Conservation (phyloP, 2,888 invertebrate genomes). For the Melinopterus prodromus region DNA sequence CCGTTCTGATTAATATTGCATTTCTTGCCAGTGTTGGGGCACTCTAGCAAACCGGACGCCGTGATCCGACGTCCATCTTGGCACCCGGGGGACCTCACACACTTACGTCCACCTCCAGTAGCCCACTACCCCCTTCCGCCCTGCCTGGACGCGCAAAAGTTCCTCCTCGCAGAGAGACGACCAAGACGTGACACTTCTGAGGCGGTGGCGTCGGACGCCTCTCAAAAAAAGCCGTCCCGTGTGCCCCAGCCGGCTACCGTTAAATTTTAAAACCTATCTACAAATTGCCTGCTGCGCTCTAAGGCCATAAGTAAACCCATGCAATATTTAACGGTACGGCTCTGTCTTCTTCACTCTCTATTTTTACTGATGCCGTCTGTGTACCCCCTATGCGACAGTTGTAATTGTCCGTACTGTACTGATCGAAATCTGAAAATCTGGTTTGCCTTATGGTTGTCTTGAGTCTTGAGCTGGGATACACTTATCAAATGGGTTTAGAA, state of each 20-base stretch:
- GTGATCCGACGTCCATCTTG: constrained; percentile 54
- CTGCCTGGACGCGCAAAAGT: constrained; percentile 43
- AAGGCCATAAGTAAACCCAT: constrained; percentile 47
- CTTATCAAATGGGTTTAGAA: no score
- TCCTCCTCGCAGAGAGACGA: constrained; percentile 37
- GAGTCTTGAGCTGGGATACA: no score
- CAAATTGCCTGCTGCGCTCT: constrained; percentile 50
- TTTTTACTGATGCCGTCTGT: constrained; percentile 43
- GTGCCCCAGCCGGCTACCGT: constrained; percentile 41
- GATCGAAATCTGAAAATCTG: background rate
- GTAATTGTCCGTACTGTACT: background rate
- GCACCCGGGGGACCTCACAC: constrained; percentile 51
- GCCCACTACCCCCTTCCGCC: background rate
- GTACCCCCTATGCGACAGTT: constrained; percentile 12
- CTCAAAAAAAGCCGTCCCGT: constrained; percentile 42
- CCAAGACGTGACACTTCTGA: constrained; percentile 54
- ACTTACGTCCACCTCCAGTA: constrained; percentile 42
- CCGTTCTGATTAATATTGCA: constrained; percentile 70
- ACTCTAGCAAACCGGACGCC: constrained; percentile 51
- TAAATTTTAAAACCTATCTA: constrained; percentile 57
- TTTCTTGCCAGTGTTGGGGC: constrained; percentile 62
- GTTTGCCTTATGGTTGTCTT: no score
- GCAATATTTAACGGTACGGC: constrained; percentile 48
- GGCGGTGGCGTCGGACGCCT: constrained; percentile 11
- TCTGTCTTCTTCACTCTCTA: constrained; percentile 37